Conservation (phyloP, 2,888 invertebrate species). For the Parascotia fuliginaria region DNA sequence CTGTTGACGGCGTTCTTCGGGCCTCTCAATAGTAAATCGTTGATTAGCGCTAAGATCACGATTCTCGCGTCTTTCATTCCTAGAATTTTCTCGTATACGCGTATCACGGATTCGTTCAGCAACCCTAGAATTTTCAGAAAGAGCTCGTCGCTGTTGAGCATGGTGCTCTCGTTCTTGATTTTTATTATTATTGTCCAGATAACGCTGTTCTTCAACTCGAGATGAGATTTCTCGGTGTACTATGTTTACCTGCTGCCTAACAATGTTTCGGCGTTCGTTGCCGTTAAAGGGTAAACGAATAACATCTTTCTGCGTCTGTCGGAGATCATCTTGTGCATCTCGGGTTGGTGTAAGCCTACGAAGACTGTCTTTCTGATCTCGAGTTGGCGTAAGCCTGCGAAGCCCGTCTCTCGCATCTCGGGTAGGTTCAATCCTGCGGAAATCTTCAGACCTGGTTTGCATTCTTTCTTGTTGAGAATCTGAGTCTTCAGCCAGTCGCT, state of each 20-base stretch:
- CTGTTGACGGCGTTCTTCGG: constrained; percentile 12
- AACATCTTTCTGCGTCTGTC: constrained; percentile 7
- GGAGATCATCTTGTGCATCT: constrained; percentile 12
- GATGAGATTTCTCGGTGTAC: constrained; percentile 13
- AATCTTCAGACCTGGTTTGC: constrained; percentile 9
- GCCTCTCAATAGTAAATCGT: constrained; percentile 4
- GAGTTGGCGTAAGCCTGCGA: constrained; percentile 7
- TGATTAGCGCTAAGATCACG: constrained; percentile 3
- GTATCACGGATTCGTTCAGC: constrained; percentile 12
- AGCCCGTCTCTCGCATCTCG: constrained; percentile 11
- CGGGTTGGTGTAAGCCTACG: constrained; percentile 8
- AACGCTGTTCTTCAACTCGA: constrained; percentile 9
- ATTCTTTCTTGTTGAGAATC: constrained; percentile 8
- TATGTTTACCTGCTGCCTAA: constrained; percentile 12
- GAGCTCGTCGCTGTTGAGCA: constrained; percentile 7
- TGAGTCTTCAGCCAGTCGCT: background rate
- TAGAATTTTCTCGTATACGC: constrained; percentile 5
- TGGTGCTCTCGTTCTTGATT: constrained; percentile 11
- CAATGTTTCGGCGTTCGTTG: constrained; percentile 6
- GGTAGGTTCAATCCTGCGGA: constrained; percentile 6
- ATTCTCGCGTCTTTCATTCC: constrained; percentile 7
- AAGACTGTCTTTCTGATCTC: constrained; percentile 10
- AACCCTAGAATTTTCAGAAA: constrained; percentile 16
- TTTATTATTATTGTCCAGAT: constrained; percentile 12
- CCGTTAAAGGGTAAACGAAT: background rate